Percentiles rank a stretch among this genome's conserved stretches.
Conservation (phyloP, 2,888 invertebrate species). For the Drosophila parthenogenetica region DNA sequence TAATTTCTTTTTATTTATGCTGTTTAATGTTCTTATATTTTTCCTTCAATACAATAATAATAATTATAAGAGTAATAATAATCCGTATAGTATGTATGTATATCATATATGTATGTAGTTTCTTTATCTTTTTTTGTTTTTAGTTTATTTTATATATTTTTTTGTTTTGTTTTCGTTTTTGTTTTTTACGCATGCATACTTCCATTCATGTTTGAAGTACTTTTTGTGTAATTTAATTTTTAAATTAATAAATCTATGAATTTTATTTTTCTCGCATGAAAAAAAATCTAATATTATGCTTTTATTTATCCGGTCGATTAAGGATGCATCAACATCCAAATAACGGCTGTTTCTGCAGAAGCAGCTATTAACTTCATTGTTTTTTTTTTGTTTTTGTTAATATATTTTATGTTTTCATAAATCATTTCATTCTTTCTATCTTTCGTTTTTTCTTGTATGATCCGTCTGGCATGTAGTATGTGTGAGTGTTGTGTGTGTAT, state of each 20-base stretch:
- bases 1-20: constrained; percentile 74
- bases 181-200: constrained; percentile 64
- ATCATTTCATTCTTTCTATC: constrained; percentile 19
- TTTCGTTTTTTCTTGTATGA: constrained; percentile 41
- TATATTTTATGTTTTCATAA: constrained; percentile 11
- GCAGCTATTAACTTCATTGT: constrained; percentile 43
- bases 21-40: constrained; percentile 82
- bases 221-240: constrained; percentile 71
- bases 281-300: constrained; percentile 69
- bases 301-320: constrained; percentile 54
- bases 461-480: constrained; percentile 54
- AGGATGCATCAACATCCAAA: constrained; percentile 55
- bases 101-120: constrained; percentile 80
- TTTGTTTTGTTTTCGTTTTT: constrained; percentile 41
- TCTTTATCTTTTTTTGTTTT: constrained; percentile 47
- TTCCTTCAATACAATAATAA: constrained; percentile 84
- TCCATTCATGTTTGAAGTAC: constrained; percentile 67
- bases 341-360: constrained; percentile 59
- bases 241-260: constrained; percentile 83
- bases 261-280: constrained; percentile 72
- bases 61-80: constrained; percentile 82
- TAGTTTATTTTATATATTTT: constrained; percentile 40
- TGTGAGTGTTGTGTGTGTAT: constrained; percentile 33
- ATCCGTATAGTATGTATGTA: constrained; percentile 82
- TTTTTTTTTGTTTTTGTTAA: neutral